phyloP scores from a whole-genome alignment of 2,113 vertebrate genomes.

The Oreotragus oreotragus region DNA sequence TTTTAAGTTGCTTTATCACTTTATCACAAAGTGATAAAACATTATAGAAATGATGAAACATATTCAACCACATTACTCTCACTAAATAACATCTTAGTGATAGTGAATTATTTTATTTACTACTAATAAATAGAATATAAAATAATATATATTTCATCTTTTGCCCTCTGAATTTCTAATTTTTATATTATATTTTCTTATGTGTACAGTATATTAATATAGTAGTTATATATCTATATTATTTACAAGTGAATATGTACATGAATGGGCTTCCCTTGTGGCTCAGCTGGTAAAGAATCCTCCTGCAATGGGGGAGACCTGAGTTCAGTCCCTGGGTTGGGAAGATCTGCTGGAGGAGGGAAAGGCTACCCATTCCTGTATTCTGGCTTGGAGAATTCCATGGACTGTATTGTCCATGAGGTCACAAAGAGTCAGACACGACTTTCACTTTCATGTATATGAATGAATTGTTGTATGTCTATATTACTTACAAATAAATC shows the following conservation, averaged over 20 bases:
- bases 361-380: not conserved
- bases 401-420: not conserved
- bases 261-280: not conserved
- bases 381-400: not conserved
- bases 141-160: not conserved
- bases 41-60: not conserved
- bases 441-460: not conserved
- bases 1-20: not conserved
- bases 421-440: fast-evolving
- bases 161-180: not conserved
- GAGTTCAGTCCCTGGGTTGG: not conserved
- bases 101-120: not conserved
- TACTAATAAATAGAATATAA: not conserved
- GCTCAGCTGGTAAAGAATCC: not conserved
- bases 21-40: not conserved
- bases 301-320: not conserved
- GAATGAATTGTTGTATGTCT: not conserved
- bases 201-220: not conserved
- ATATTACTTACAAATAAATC: slow-evolving; percentile 32
- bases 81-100: not conserved
- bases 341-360: not conserved
- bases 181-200: not conserved
- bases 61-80: not conserved
- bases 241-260: slow-evolving; percentile 17
- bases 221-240: not conserved